Conservation (phyloP, 2,113 vertebrate genomes). For the Lagenorhynchus albirostris region DNA sequence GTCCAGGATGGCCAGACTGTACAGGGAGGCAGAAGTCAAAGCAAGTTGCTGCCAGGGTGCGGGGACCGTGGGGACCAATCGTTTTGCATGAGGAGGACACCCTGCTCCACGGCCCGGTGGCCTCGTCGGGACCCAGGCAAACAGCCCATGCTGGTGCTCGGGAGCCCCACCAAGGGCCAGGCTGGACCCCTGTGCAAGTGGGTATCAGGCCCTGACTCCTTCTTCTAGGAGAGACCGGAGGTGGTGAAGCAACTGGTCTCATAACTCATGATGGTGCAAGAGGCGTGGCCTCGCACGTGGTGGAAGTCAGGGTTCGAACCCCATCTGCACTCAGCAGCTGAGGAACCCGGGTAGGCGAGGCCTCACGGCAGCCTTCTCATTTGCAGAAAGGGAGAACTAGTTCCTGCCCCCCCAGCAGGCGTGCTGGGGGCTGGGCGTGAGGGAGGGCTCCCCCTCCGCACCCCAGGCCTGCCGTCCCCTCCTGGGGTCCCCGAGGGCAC, state of each 20-base stretch:
- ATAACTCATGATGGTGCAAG: neutral
- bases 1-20: neutral
- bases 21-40: neutral
- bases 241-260: neutral
- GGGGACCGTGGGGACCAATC: fast-evolving
- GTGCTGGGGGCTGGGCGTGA: fast-evolving
- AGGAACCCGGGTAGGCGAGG: fast-evolving
- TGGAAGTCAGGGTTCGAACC: neutral
- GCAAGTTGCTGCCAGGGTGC: neutral
- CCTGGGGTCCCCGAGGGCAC: neutral
- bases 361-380: neutral
- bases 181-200: neutral
- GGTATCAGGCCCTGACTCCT: neutral
- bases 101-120: neutral
- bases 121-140: neutral
- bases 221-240: neutral
- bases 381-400: neutral
- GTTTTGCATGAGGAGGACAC: fast-evolving
- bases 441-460: fast-evolving
- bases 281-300: fast-evolving
- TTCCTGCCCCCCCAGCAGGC: no score
- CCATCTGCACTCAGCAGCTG: no score
- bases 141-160: neutral
- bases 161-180: neutral
- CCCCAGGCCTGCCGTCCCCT: neutral